These are phyloP conservation scores for Amitus sp. DNA, from an alignment of 2,888 invertebrate genomes.

Conservation along the genomic window DNA sequence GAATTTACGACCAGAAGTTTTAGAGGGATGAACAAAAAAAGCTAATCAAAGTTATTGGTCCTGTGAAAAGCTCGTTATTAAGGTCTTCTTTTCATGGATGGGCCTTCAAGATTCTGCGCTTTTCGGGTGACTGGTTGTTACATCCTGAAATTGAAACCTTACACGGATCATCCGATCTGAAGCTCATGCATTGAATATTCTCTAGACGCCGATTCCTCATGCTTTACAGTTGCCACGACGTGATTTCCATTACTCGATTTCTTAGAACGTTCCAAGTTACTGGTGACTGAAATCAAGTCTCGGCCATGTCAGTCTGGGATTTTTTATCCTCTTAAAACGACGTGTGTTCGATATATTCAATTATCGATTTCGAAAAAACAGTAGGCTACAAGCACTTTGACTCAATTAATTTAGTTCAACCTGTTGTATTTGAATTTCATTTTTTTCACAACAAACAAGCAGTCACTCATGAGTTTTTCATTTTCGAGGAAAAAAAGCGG, in stretches of 20 bases:
- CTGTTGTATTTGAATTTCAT: too few relatives aligned
- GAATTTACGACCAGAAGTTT: too few relatives aligned
- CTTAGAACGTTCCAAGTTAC: conserved; percentile 46
- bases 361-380: too few relatives aligned
- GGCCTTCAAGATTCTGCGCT: conserved; percentile 21
- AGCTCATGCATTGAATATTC: conserved; percentile 42
- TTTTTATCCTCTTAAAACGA: too few relatives aligned
- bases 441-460: too few relatives aligned
- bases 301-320: too few relatives aligned
- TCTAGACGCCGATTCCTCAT: conserved; percentile 42
- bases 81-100: conserved; percentile 25
- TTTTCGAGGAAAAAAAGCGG: too few relatives aligned
- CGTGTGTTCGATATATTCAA: too few relatives aligned
- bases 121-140: conserved; percentile 35
- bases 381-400: too few relatives aligned
- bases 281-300: conserved; percentile 25
- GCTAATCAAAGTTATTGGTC: conserved; percentile 14
- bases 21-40: neutral
- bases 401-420: too few relatives aligned
- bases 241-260: conserved; percentile 60
- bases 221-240: conserved; percentile 55
- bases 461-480: too few relatives aligned
- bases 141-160: conserved; percentile 47
- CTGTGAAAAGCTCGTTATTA: conserved; percentile 30
- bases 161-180: conserved; percentile 52